Percentiles rank a stretch among this genome's conserved stretches.
Evolutionary conservation across 2,888 invertebrate genomes (phyloP).

Genomic region (Atrina japonica): DNA sequence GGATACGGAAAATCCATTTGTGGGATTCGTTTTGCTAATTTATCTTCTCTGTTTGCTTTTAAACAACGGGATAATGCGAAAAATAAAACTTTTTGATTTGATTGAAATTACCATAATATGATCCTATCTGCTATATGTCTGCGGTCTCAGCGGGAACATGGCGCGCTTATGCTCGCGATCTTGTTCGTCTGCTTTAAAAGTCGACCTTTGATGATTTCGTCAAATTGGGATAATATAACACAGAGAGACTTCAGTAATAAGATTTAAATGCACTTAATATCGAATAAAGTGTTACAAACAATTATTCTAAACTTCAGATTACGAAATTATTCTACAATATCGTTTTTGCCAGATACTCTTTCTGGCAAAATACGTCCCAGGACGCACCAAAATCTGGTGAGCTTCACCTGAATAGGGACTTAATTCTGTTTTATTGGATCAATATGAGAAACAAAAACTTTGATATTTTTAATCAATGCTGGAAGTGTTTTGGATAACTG

Average conservation of each 20-base stretch:
- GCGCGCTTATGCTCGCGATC: slow-evolving; percentile 21
- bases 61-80: slow-evolving; percentile 23
- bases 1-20: no score
- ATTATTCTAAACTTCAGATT: slow-evolving; percentile 21
- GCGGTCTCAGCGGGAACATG: slow-evolving; percentile 20
- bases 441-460: no score
- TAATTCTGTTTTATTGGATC: no score
- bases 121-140: slow-evolving; percentile 21
- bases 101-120: slow-evolving; percentile 31
- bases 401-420: slow-evolving; percentile 11
- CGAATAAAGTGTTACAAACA: slow-evolving; percentile 33
- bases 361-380: slow-evolving; percentile 17
- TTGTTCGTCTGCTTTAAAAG: slow-evolving; percentile 20
- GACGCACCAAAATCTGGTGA: slow-evolving; percentile 12
- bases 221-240: slow-evolving; percentile 33
- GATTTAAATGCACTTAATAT: slow-evolving; percentile 22
- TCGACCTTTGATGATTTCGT: slow-evolving; percentile 35
- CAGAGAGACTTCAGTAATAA: slow-evolving; percentile 31
- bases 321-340: slow-evolving; percentile 23
- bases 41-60: slow-evolving; percentile 16
- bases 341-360: slow-evolving; percentile 18
- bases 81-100: slow-evolving; percentile 30
- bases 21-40: slow-evolving; percentile 12
- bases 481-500: slow-evolving; percentile 1
- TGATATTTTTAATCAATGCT: not conserved